Base-by-base conservation (phyloP, 2,113 vertebrate species). In the Emydocephalus ijimae region DNA sequence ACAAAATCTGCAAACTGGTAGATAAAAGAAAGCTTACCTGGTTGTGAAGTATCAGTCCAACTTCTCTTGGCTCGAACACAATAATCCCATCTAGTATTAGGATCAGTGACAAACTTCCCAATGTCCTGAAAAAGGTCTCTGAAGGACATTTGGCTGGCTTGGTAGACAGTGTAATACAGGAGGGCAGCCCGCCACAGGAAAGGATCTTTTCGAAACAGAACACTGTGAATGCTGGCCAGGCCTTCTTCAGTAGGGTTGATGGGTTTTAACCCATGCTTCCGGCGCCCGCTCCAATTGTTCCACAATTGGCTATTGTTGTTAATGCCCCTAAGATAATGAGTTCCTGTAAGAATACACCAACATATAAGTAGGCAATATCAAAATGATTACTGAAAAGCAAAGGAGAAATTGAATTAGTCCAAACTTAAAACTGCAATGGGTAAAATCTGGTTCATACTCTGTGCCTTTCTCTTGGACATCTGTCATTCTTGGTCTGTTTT, bases 31-130 rank as follows among this genome's bases (percentile, higher is more conserved):
- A 55, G 81, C 96, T 23, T 92, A 99, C 99, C 99, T 97, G 99
- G 98, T 0, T 97, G 97, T 0, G 98, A 97, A 1, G 99, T 99
- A 93, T 99, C 98, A 0, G 97, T 98, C 98, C 98, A 98, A 23
- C 99, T 99, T n/a, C 99, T 98, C 97, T 99, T 99, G 96, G 99
- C 99, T 87, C 99, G 97, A 5, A 99, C 98, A 0, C 99, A 99
- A 95, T 99, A 99, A 96, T 99, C 98, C 99, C 99, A 99, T 93
- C 99, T 97, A 0, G 99, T 99, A 54, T 96, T 98, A 92, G 99
- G 98, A 93, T 99, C 98, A 92, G 97, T 98, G 85, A 99, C 98
- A 90, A 99, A 99, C 81, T 93, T 98, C 4, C 98, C 98, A 69
- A 99, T 97, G 0, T 98, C 96, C 90, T 95, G 97, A 96, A 99